These are phyloP conservation scores for Limulus polyphemus DNA, from an alignment of 2,888 invertebrate species.

Conservation along the genomic window DNA sequence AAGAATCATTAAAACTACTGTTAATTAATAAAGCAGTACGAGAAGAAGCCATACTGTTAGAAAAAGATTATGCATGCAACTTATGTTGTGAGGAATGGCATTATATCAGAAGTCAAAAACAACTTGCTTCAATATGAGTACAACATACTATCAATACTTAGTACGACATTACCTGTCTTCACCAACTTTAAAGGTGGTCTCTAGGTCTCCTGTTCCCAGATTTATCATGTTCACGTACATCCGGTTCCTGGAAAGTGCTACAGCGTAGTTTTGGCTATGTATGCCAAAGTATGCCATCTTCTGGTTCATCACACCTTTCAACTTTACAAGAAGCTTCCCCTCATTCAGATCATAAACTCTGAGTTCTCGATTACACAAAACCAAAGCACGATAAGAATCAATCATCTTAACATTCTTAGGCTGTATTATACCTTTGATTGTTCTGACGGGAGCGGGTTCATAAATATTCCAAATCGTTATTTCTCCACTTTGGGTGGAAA, in stretches of 20 bases:
- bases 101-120: no score
- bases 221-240: conserved; percentile 84
- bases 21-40: no score
- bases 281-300: conserved; percentile 82
- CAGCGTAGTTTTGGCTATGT: conserved; percentile 63
- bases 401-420: conserved; percentile 66
- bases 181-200: conserved; percentile 70
- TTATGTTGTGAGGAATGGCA: no score
- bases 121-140: no score
- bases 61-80: no score
- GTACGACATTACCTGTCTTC: conserved; percentile 46
- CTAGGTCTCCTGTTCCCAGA: conserved; percentile 63
- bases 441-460: conserved; percentile 49
- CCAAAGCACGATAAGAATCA: conserved; percentile 55
- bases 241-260: conserved; percentile 67
- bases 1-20: no score
- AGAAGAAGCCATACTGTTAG: no score
- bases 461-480: conserved; percentile 69
- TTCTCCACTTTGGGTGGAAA: conserved; percentile 60
- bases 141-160: no score
- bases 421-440: conserved; percentile 54
- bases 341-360: conserved; percentile 64
- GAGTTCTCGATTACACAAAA: conserved; percentile 66
- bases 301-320: conserved; percentile 75
- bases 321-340: conserved; percentile 53